Conservation (phyloP, 1,140 invertebrate genomes). For the Littorina saxatilis region DNA sequence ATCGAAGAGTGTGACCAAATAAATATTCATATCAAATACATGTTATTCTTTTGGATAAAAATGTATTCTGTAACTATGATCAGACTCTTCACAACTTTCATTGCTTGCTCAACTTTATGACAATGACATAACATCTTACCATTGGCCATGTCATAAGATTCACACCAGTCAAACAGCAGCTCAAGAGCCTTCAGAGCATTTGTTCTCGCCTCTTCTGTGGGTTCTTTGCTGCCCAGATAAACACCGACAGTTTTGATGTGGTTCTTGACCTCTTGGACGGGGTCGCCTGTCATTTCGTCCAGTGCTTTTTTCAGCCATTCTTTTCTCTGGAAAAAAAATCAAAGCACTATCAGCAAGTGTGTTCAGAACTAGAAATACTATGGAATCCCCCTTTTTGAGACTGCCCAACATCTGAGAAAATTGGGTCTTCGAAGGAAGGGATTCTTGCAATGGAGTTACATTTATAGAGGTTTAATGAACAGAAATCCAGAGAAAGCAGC, state of each 20-base stretch:
- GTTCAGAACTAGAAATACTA: not conserved
- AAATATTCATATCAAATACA: not conserved
- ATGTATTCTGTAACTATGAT: no score
- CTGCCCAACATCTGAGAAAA: no score
- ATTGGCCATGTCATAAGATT: conserved; percentile 85
- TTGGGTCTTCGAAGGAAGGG: no score
- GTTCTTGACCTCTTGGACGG: conserved; percentile 81
- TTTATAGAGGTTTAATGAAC: not conserved
- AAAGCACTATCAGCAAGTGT: not conserved
- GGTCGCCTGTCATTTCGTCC: conserved; percentile 81
- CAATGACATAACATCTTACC: no score
- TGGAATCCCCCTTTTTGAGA: no score
- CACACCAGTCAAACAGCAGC: conserved; percentile 81
- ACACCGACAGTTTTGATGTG: conserved; percentile 80
- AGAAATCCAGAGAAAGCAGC: not conserved
- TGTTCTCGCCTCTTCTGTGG: conserved; percentile 77
- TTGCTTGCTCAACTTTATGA: no score
- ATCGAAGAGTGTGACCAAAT: not conserved
- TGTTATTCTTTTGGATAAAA: no score
- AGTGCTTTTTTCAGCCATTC: conserved; percentile 84
- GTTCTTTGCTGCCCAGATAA: conserved; percentile 72
- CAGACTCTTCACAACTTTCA: no score
- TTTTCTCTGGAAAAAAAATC: conserved; percentile 79
- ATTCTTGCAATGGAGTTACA: not conserved
- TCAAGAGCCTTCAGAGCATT: conserved; percentile 80